Evolutionary conservation across 2,888 invertebrate species (phyloP), one percentile per base, ranked within the genome.

Genomic region (Microctonus brassicae): DNA sequence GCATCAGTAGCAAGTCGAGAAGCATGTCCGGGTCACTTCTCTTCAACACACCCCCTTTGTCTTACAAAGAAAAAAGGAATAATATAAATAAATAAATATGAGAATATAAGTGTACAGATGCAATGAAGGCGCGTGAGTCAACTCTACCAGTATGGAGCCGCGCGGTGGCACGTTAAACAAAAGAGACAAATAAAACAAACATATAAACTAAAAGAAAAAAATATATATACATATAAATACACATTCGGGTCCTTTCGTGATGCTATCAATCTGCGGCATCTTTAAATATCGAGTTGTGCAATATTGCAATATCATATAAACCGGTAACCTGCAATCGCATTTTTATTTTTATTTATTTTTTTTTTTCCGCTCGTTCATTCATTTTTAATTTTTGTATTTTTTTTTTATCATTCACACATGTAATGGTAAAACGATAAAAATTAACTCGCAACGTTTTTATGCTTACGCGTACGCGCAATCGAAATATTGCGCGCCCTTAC

Each of bases 11-110:
- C 78, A 47, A 62, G 73, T 73, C 73, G 53, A 70, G 75, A 76
- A 73, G 74, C 78, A 76, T 77, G 78, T 79, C 81, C 80, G 81
- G 79, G 77, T 81, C 81, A 80, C 74, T 75, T 76, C 69, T 53
- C 33, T 53, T n/a, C n/a, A n/a, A 52, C 62, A 57, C 63, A 53
- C 63, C 42, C 39, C 26, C 24, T 39, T 24, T 60, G 11, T 52
- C 55, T 65, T 9, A 39, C 39, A n/a, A 39, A 13, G n/a, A 39
- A n/a, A 39, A 39, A 39, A 36, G 5, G n/a, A n/a, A 13, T 2
- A 39, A 39, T 2, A 39, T 39, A 39, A 39, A 39, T 39, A 13
- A 39, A 39, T n/a, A 39, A n/a, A 39, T 33, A 33, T n/a, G 13
- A 39, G 39, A 22, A 17, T 36, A 42, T 24, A 4, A 39, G 11